Base-by-base conservation (phyloP, 2,888 invertebrate species). In the Daptonema setosum region DNA sequence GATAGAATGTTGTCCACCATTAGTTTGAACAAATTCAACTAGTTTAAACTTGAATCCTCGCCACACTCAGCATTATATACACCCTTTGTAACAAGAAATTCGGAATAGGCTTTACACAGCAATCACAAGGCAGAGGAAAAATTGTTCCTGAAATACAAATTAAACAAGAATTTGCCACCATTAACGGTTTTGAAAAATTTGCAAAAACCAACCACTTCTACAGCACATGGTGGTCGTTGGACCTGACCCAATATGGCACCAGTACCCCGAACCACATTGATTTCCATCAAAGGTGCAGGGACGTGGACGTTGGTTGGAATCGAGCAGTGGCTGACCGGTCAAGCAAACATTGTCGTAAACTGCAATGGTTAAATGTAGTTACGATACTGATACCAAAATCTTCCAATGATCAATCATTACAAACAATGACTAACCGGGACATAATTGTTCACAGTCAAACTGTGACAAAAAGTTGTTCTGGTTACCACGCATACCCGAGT, bases 321-420 rank as follows among this genome's bases (percentile, higher is more conserved):
- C 61, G 57, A 66, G 61, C 29, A 62, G 60, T 8, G 67, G 67
- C 8, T 61, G 58, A 30, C 67, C 67, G 35, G 60, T 56, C 43
- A 65, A 64, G 50, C 67, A 67, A 54, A 66, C 64, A 57, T 67
- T 67, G 50, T 63, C 64, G 61, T 60, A 66, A 35, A 65, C 66
- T 66, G 54, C 50, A 64, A 59, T 20, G 8, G n/a, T 26, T 1
- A 53, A n/a, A n/a, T n/a, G n/a, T n/a, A n/a, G n/a, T n/a, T n/a
- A n/a, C n/a, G n/a, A n/a, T n/a, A n/a, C n/a, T n/a, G n/a, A n/a
- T n/a, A n/a, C n/a, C n/a, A n/a, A n/a, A n/a, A n/a, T n/a, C n/a
- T n/a, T n/a, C 35, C 35, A 35, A 35, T 35, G 35, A 8, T 35
- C 35, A 35, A 8, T 35, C 35, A 11, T 35, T 17, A 35, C 35